phyloP scores from a whole-genome alignment of 2,797 vertebrate species.

The Tenualosa thibaudeaui region DNA sequence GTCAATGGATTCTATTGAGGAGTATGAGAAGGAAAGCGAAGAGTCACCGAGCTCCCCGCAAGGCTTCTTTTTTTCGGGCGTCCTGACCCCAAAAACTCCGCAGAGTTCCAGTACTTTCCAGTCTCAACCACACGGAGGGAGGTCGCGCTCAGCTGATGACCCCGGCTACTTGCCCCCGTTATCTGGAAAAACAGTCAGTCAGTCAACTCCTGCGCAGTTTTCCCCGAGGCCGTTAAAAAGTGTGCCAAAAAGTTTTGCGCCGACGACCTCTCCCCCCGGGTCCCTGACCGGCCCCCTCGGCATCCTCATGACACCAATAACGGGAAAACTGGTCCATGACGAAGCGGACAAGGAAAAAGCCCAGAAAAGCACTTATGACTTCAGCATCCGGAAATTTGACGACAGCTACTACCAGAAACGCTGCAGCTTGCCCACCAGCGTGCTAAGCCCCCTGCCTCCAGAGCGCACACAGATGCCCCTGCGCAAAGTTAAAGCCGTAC shows the following conservation, averaged over 20 bases:
- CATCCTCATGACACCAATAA: constrained; percentile 66
- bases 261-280: not conserved
- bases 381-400: constrained; percentile 55
- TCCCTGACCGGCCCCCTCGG: constrained; percentile 48
- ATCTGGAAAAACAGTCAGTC: constrained; percentile 10
- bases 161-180: constrained; percentile 44
- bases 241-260: constrained; percentile 26
- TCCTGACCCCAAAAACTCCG: constrained; percentile 52
- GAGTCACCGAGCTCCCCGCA: constrained; percentile 30
- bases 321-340: constrained; percentile 32
- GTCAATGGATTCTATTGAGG: constrained; percentile 72
- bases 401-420: constrained; percentile 72
- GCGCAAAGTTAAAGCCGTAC: constrained; percentile 56
- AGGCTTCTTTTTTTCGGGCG: constrained; percentile 44
- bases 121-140: constrained; percentile 10
- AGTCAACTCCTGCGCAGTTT: constrained; percentile 21
- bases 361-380: constrained; percentile 26
- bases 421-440: constrained; percentile 67
- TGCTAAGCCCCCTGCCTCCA: constrained; percentile 58
- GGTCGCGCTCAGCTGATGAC: not conserved
- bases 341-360: constrained; percentile 31
- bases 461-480: constrained; percentile 53
- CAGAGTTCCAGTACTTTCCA: constrained; percentile 20
- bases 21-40: constrained; percentile 60
- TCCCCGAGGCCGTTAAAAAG: constrained; percentile 55